These are phyloP conservation scores for Anthoscopus minutus DNA, from an alignment of 2,113 vertebrate species.

Conservation along the genomic window DNA sequence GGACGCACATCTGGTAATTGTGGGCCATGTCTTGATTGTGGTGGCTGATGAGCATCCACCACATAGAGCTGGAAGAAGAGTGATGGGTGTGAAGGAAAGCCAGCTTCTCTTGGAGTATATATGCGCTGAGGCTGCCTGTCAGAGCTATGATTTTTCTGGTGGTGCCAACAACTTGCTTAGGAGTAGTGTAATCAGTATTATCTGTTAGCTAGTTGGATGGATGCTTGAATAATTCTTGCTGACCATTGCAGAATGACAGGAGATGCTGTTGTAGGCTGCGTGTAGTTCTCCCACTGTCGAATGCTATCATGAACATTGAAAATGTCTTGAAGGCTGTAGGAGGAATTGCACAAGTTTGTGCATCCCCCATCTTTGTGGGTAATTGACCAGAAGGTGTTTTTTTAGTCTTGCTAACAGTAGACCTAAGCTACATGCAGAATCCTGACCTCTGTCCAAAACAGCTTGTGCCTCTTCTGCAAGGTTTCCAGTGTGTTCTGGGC, in stretches of 20 bases:
- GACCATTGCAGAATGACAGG: not conserved
- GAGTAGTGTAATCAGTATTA: not conserved
- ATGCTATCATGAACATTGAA: not conserved
- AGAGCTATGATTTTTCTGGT: not conserved
- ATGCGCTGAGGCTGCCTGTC: not conserved
- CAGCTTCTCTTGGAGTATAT: fast-evolving
- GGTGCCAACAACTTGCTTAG: not conserved
- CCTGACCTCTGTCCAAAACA: not conserved
- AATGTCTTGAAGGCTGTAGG: not conserved
- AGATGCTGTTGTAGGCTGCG: not conserved
- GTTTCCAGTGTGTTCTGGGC: not conserved
- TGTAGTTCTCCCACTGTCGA: not conserved
- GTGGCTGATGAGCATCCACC: not conserved
- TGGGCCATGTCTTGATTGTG: not conserved
- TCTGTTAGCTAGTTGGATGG: not conserved
- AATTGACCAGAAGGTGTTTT: not conserved
- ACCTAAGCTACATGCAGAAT: not conserved
- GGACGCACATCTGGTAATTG: not conserved
- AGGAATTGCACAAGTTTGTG: not conserved
- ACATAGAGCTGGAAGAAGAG: not conserved
- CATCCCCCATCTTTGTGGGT: not conserved
- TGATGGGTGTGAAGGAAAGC: not conserved
- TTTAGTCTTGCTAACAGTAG: not conserved
- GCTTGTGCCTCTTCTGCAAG: not conserved
- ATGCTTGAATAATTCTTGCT: not conserved